phyloP scores from a whole-genome alignment of 2,888 invertebrate species.

The Graphium colonna region DNA sequence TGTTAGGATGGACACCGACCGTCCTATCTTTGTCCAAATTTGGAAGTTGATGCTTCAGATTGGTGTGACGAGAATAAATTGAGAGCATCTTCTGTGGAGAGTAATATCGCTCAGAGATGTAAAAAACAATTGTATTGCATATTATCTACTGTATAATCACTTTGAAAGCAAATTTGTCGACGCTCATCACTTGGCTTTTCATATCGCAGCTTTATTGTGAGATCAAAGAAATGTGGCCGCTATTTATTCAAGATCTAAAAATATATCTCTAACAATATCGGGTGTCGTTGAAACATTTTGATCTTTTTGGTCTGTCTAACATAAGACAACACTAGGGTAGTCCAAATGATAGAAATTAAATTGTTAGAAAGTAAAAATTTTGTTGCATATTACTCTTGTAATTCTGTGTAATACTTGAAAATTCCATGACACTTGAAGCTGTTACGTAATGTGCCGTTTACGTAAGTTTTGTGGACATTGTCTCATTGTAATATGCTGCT shows the following conservation, averaged over 20 bases:
- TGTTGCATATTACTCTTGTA: neutral
- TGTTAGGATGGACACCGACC: conserved; percentile 10
- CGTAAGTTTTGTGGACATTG: neutral
- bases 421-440: neutral
- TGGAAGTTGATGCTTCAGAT: neutral
- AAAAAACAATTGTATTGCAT: neutral
- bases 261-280: neutral
- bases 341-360: neutral
- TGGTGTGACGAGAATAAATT: neutral
- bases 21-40: conserved; percentile 3
- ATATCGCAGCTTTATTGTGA: neutral
- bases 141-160: neutral
- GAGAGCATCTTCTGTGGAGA: conserved; percentile 1
- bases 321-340: neutral
- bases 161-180: conserved; percentile 11
- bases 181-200: conserved; percentile 6
- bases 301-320: conserved; percentile 14
- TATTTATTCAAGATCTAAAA: conserved; percentile 2
- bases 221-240: neutral
- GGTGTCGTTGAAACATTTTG: conserved; percentile 11
- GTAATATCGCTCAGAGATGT: conserved; percentile 2
- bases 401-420: neutral
- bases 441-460: neutral
- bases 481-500: neutral
- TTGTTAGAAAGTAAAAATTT: neutral